Percentiles rank a stretch among this genome's conserved stretches.
phyloP scores from a whole-genome alignment of 2,888 invertebrate species.

The Chymomyza amoena region DNA sequence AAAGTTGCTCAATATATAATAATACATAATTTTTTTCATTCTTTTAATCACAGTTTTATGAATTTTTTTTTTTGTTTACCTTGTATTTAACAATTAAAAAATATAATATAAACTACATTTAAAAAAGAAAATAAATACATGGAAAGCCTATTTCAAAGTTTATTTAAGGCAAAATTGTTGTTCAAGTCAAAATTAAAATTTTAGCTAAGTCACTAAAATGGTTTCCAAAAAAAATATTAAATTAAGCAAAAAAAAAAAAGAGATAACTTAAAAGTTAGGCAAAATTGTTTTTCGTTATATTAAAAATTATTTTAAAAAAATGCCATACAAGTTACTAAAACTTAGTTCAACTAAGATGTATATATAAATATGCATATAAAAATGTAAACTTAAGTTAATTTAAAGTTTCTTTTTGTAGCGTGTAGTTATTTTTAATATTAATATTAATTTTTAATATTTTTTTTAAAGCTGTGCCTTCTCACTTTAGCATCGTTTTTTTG shows the following conservation, averaged over 20 bases:
- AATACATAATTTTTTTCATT: slow-evolving; percentile 41
- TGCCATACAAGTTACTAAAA: slow-evolving; percentile 25
- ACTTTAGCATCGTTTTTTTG: neutral
- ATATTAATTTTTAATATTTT: neutral
- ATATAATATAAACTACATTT: slow-evolving; percentile 24
- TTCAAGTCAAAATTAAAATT: slow-evolving; percentile 35
- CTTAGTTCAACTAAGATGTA: slow-evolving; percentile 53
- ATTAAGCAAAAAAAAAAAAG: neutral
- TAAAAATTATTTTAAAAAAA: slow-evolving; percentile 17
- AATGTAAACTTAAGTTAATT: slow-evolving; percentile 25
- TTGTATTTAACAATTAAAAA: slow-evolving; percentile 39
- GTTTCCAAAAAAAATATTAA: slow-evolving; percentile 4
- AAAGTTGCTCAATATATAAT: slow-evolving; percentile 38
- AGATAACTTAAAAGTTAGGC: neutral
- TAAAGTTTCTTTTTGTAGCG: neutral
- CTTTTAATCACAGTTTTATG: slow-evolving; percentile 15
- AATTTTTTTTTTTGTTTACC: slow-evolving; percentile 28
- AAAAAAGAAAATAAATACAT: slow-evolving; percentile 43
- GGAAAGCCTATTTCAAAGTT: slow-evolving; percentile 2
- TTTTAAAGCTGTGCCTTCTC: neutral
- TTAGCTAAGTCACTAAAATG: too few species aligned
- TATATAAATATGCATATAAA: slow-evolving; percentile 13
- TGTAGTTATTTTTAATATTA: neutral
- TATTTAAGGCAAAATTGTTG: slow-evolving; percentile 32
- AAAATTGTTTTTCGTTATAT: too few species aligned